A percentile compares a stretch with the other conserved stretches of the same genome.
Evolutionary conservation across 2,888 invertebrate genomes (phyloP).

Genomic region (Orthosia gothica): DNA sequence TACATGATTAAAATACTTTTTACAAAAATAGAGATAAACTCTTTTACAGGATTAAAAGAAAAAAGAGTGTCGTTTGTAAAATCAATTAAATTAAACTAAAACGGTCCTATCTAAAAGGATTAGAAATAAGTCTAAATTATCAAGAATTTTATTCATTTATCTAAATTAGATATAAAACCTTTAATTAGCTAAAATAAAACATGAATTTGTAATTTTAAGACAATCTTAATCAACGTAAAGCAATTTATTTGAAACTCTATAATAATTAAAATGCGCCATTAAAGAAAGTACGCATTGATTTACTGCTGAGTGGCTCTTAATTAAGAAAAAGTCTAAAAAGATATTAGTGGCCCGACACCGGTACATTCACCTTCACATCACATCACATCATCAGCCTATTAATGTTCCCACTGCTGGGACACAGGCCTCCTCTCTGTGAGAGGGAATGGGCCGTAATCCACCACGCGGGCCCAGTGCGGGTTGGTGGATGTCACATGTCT

Average conservation of each 20-base stretch:
- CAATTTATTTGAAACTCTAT: neutral
- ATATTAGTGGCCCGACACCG: conserved; percentile 14
- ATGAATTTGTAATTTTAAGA: conserved; percentile 4
- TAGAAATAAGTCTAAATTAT: too few relatives aligned
- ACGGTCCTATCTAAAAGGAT: too few relatives aligned
- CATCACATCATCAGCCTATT: too few relatives aligned
- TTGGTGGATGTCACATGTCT: too few relatives aligned
- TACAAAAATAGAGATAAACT: neutral
- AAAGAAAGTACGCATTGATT: conserved; percentile 47
- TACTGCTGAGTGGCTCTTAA: conserved; percentile 26
- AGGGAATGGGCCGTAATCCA: too few relatives aligned
- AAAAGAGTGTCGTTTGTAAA: neutral
- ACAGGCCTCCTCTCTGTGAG: too few relatives aligned
- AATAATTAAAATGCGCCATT: conserved; percentile 32
- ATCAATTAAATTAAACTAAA: too few relatives aligned
- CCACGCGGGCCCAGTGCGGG: too few relatives aligned
- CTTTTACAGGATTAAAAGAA: neutral
- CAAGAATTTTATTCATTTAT: neutral
- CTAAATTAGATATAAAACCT: neutral
- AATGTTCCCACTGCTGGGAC: too few relatives aligned
- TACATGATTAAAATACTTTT: neutral
- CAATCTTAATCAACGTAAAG: conserved; percentile 9
- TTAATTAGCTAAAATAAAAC: neutral
- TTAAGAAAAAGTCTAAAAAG: conserved; percentile 34
- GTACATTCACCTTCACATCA: conserved; percentile 57